Base-by-base conservation (phyloP, 2,113 vertebrate genomes). In the Lota lota region DNA sequence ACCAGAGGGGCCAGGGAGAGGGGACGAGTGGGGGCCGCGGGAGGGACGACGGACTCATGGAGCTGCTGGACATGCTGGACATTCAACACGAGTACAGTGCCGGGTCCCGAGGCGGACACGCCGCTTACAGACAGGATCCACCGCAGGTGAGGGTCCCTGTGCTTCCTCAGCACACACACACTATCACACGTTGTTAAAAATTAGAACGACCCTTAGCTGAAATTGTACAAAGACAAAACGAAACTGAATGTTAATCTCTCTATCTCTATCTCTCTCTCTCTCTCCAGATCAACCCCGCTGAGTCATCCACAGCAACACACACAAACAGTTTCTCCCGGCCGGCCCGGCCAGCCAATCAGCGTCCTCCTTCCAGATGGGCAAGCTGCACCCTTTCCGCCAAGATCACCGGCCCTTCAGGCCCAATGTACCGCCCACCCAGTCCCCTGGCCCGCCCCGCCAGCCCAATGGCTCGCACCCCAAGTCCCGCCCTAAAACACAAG, bases 311-410 rank as follows among this genome's bases (percentile, higher is more conserved):
- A 28, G 84, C 64, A 63, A 82, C 84, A 1, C 75, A 72, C 53
- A 91, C 80, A 54, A 95, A 88, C 87, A 92, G 88, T 63, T 99
- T 99, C 89, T 95, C 95, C 50, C 94, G 97, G 63, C 97, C 97
- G 0, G 93, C 96, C 18, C 93, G 95, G 67, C 97, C 97, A 61
- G 93, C 96, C 73, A 97, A 97, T 80, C 94, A 94, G 63, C 92
- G 97, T 22, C 93, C 94, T 22, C 97, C 97, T 14, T 97, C 97
- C 80, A 90, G 97, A 87, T 99, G 97, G 97, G 96, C 96, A 11
- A 85, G 87, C 22, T 83, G 86, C 61, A 91, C 90, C 10, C 92
- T 93, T 0, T 85, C 80, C 15, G 64, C 78, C 60, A 79, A 69
- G 69, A 86, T 85, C 68, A 51, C 85, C 0, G 83, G 92, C 1